These are phyloP conservation scores for Malthinus flaveolus DNA, from an alignment of 2,888 invertebrate genomes.

Conservation along the genomic window DNA sequence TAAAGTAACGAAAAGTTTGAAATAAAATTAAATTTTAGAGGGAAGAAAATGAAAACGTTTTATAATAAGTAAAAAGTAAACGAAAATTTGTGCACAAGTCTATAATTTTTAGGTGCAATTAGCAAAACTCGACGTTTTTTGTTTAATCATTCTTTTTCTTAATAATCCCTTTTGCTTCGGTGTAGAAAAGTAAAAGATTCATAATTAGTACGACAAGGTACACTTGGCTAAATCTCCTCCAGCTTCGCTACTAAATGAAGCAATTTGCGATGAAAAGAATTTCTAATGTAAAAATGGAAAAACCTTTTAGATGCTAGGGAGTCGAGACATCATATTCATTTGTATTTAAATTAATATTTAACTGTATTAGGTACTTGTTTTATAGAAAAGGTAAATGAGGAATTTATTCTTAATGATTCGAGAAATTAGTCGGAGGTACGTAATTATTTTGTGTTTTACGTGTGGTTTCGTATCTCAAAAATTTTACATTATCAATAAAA, in stretches of 20 bases:
- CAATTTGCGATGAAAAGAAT: constrained; percentile 47
- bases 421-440: neutral
- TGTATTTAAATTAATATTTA: neutral
- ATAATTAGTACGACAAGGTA: constrained; percentile 36
- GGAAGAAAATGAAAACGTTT: too few species aligned
- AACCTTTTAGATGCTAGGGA: constrained; percentile 6
- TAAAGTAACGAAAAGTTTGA: neutral
- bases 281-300: constrained; percentile 43
- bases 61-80: too few species aligned
- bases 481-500: constrained; percentile 34
- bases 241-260: constrained; percentile 43
- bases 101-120: too few species aligned
- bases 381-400: neutral
- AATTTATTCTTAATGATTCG: neutral
- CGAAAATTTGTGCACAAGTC: too few species aligned
- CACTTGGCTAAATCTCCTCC: constrained; percentile 34
- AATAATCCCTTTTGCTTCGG: constrained; percentile 32
- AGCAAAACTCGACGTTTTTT: constrained; percentile 26
- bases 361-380: neutral
- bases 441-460: constrained; percentile 22
- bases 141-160: constrained; percentile 34
- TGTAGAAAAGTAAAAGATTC: constrained; percentile 36
- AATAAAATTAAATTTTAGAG: neutral
- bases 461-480: constrained; percentile 22
- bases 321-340: neutral